Evolutionary conservation across 2,113 vertebrate genomes (phyloP).

Genomic region (Macaca mulatta): DNA sequence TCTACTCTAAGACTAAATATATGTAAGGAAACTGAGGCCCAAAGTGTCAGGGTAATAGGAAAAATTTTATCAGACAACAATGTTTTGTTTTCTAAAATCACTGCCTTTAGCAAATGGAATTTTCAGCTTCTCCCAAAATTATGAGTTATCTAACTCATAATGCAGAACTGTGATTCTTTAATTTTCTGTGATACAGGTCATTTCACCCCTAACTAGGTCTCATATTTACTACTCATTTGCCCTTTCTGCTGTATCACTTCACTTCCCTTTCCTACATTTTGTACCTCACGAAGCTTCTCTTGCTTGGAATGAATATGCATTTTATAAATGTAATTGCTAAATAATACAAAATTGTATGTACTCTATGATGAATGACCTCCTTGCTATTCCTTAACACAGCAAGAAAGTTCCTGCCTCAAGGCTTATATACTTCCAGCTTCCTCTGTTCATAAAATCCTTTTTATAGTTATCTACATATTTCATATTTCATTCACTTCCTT

Average conservation of each 20-base stretch:
- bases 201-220: not conserved
- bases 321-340: constrained; percentile 13
- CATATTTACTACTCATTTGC: not conserved
- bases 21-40: not conserved
- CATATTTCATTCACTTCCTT: not conserved
- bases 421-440: not conserved
- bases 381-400: not conserved
- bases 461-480: not conserved
- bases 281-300: not conserved
- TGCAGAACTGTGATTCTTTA: not conserved
- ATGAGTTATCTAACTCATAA: not conserved
- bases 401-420: not conserved
- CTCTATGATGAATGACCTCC: not conserved
- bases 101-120: not conserved
- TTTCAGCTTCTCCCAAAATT: not conserved
- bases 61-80: not conserved
- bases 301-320: not conserved
- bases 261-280: not conserved
- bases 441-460: constrained; percentile 1
- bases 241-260: not conserved
- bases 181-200: not conserved
- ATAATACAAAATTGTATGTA: not conserved
- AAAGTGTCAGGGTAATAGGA: not conserved
- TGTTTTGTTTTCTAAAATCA: not conserved
- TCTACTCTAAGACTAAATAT: not conserved